These are phyloP conservation scores for Lophura nycthemera DNA, from an alignment of 2,113 vertebrate species.

Conservation along the genomic window DNA sequence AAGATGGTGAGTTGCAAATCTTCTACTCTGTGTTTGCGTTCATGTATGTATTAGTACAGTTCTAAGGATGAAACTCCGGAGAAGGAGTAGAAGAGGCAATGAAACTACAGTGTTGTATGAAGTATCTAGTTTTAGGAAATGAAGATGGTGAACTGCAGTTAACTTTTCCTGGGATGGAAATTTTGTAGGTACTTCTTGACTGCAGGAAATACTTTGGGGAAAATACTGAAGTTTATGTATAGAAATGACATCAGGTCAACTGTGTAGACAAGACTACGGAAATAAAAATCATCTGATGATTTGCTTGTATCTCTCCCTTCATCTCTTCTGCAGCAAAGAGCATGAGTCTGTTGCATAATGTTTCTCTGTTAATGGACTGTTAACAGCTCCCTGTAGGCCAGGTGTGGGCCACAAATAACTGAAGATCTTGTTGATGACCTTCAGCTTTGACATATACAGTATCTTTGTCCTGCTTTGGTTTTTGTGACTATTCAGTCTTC, in stretches of 20 bases:
- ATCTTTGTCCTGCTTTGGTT: background rate
- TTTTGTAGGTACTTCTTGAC: background rate
- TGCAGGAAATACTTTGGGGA: background rate
- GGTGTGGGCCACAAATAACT: rapidly evolving
- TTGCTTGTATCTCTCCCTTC: background rate
- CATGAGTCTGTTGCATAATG: background rate
- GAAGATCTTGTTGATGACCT: background rate
- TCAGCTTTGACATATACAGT: background rate
- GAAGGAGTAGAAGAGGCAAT: background rate
- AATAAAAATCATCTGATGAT: background rate
- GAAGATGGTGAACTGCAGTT: background rate
- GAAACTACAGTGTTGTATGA: background rate
- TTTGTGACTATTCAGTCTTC: background rate
- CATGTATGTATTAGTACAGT: background rate
- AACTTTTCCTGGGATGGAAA: background rate
- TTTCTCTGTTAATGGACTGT: background rate
- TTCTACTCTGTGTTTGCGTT: background rate
- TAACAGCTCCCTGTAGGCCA: background rate
- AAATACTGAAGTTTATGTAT: background rate
- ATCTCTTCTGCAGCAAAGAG: background rate
- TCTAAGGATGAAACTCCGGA: background rate
- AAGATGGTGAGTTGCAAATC: background rate
- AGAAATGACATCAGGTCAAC: background rate
- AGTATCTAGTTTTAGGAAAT: background rate
- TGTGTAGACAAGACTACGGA: background rate